These are phyloP conservation scores for Druon quercuslanigerum DNA, from an alignment of 1,140 invertebrate species.

Conservation along the genomic window DNA sequence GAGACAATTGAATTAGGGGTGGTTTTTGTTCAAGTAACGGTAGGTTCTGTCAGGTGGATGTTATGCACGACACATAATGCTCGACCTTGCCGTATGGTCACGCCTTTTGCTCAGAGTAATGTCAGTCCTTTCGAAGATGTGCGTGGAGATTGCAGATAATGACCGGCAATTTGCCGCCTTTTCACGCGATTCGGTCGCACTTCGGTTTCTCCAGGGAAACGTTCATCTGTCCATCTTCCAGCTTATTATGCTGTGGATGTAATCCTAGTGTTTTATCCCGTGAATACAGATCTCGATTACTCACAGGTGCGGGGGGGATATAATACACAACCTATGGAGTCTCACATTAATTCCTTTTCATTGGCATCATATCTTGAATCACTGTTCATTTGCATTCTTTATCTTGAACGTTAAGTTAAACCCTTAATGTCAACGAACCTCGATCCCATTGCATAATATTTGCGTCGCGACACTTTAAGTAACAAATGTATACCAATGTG, in stretches of 20 bases:
- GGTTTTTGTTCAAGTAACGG: neutral
- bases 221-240: slow-evolving; percentile 16
- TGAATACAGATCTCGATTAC: neutral
- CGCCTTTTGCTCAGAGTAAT: slow-evolving; percentile 49
- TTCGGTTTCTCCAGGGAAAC: slow-evolving; percentile 23
- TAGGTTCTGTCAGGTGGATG: neutral
- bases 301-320: neutral
- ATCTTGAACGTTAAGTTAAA: neutral
- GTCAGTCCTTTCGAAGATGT: slow-evolving; percentile 42
- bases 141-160: slow-evolving; percentile 46
- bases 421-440: neutral
- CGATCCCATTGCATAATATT: slow-evolving; percentile 1
- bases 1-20: neutral
- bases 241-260: neutral
- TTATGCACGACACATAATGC: slow-evolving; percentile 34
- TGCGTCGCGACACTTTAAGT: neutral
- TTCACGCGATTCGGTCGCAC: slow-evolving; percentile 12
- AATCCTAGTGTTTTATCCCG: slow-evolving; percentile 5
- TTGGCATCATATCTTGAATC: neutral
- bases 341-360: neutral
- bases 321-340: neutral
- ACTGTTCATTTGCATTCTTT: neutral
- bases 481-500: neutral
- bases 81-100: slow-evolving; percentile 47
- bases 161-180: slow-evolving; percentile 46